These are phyloP conservation scores for Eurystomus glaucurus DNA, from an alignment of 2,797 vertebrate species.

Conservation along the genomic window DNA sequence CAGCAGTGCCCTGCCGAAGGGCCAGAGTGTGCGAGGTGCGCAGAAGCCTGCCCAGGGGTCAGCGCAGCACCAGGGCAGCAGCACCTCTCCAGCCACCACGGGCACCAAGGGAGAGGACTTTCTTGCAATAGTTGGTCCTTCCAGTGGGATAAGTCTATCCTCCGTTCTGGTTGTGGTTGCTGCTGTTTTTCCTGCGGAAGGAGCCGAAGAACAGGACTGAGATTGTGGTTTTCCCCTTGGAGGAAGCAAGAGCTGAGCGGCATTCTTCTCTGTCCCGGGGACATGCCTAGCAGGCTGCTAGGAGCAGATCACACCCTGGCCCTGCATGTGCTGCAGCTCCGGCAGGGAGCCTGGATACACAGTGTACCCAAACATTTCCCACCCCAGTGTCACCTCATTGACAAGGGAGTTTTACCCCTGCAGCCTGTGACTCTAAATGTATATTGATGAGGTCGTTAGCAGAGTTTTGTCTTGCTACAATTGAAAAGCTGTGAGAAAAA, in stretches of 20 bases:
- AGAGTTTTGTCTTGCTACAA: neutral
- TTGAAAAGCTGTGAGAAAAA: neutral
- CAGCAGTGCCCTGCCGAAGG: slow-evolving; percentile 6
- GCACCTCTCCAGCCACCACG: neutral
- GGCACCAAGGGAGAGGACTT: neutral
- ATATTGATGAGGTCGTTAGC: neutral
- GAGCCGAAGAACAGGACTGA: neutral
- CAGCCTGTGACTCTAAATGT: neutral
- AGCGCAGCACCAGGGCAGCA: neutral
- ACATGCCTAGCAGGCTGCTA: neutral
- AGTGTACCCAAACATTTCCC: neutral
- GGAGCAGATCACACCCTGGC: neutral
- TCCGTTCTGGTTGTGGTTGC: neutral
- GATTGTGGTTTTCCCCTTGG: neutral
- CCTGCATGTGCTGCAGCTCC: neutral
- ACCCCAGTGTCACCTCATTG: neutral
- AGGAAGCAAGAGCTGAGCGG: neutral
- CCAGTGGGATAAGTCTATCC: neutral
- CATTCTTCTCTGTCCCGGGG: neutral
- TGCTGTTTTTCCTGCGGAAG: neutral
- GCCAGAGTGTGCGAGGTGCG: neutral
- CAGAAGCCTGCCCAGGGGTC: neutral
- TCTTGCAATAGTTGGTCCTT: neutral
- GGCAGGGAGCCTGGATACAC: neutral
- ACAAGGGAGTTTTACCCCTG: neutral